A percentile compares a stretch with the other conserved stretches of the same genome.
These are phyloP conservation scores for Watsonalla cultraria DNA, from an alignment of 2,888 invertebrate genomes.

Conservation along the genomic window DNA sequence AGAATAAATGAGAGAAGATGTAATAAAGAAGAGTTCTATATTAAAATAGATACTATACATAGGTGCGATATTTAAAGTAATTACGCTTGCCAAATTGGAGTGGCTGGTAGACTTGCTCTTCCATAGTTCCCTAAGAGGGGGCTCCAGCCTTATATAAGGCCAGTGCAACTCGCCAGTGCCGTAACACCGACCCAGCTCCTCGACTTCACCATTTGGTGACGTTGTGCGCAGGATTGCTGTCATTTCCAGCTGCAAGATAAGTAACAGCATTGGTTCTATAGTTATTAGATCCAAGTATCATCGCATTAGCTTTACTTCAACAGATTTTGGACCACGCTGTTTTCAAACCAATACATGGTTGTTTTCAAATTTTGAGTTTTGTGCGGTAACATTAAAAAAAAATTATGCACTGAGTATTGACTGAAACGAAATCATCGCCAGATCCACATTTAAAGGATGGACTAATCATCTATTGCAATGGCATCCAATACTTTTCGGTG, in stretches of 20 bases:
- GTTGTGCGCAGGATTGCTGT: conserved; percentile 43
- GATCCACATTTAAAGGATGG: too few species aligned
- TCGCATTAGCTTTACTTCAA: too few species aligned
- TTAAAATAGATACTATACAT: neutral
- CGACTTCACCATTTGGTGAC: conserved; percentile 14
- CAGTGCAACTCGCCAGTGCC: conserved; percentile 63
- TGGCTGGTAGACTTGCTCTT: conserved; percentile 30
- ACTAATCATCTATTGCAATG: too few species aligned
- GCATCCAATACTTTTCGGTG: too few species aligned
- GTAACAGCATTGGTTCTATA: neutral
- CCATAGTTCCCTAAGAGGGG: conserved; percentile 7
- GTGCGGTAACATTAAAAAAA: too few species aligned
- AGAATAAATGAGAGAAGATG: too few species aligned
- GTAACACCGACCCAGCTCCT: conserved; percentile 39
- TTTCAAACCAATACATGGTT: too few species aligned
- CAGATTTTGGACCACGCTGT: too few species aligned
- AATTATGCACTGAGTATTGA: neutral
- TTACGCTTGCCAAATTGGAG: conserved; percentile 24
- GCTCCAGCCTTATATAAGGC: conserved; percentile 54
- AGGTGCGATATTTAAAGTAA: neutral
- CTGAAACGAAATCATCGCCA: neutral
- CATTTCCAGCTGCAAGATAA: conserved; percentile 46
- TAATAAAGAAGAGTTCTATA: too few species aligned
- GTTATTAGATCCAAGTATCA: too few species aligned
- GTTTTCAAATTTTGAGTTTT: too few species aligned